A percentile compares a stretch with the other conserved stretches of the same genome.
phyloP scores from a whole-genome alignment of 2,113 vertebrate species.

The Tachycineta bicolor region DNA sequence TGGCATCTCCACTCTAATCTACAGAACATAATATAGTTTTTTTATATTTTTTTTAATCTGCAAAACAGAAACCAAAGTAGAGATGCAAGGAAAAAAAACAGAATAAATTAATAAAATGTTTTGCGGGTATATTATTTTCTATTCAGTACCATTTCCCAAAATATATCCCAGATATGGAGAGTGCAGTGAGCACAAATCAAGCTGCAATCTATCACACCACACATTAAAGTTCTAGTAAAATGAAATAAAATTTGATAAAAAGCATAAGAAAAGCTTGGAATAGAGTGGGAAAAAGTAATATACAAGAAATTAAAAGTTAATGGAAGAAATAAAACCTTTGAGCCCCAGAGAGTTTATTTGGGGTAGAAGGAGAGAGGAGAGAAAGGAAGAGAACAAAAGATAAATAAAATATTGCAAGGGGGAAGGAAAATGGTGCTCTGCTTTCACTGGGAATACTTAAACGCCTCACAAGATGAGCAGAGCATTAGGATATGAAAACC shows the following conservation, averaged over 20 bases:
- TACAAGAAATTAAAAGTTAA: background rate
- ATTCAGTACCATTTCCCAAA: background rate
- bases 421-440: background rate
- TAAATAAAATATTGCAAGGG: slow-evolving; percentile 30
- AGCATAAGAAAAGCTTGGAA: background rate
- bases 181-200: background rate
- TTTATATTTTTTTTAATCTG: background rate
- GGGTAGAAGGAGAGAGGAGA: background rate
- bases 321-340: background rate
- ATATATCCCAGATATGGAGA: background rate
- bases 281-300: background rate
- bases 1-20: background rate
- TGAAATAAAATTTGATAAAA: background rate
- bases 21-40: background rate
- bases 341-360: background rate
- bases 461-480: slow-evolving; percentile 29
- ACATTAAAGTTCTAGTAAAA: background rate
- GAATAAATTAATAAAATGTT: background rate
- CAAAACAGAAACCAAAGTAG: background rate
- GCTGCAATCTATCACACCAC: background rate
- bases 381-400: slow-evolving; percentile 1
- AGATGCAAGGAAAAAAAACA: background rate
- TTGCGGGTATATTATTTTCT: background rate
- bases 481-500: slow-evolving; percentile 39
- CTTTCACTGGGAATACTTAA: slow-evolving; percentile 30